Percentiles rank a stretch among this genome's conserved stretches.
phyloP scores from a whole-genome alignment of 2,113 vertebrate species.

The Thermophis baileyi region DNA sequence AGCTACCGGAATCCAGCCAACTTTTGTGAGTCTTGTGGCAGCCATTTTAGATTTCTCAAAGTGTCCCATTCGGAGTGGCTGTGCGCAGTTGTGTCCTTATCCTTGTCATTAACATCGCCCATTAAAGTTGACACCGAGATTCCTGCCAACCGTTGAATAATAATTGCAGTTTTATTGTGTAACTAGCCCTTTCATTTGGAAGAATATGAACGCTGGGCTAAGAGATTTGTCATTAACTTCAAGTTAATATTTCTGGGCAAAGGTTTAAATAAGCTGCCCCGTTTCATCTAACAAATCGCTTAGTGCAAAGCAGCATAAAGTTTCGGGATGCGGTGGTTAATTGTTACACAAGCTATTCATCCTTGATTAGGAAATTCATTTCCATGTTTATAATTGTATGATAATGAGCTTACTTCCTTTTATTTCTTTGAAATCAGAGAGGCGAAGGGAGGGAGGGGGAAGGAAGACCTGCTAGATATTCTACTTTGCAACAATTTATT shows the following conservation, averaged over 20 bases:
- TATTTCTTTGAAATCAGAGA: constrained; percentile 2
- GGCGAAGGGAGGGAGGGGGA: not conserved
- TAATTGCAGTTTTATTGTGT: not conserved
- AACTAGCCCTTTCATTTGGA: not conserved
- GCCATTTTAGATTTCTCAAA: not conserved
- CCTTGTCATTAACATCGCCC: not conserved
- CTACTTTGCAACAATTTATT: not conserved
- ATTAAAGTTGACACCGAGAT: not conserved
- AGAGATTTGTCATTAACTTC: constrained; percentile 50
- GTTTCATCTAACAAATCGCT: constrained; percentile 64
- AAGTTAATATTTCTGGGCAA: constrained; percentile 64
- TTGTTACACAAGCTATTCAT: constrained; percentile 67
- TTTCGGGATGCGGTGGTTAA: constrained; percentile 70
- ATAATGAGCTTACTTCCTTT: constrained; percentile 66
- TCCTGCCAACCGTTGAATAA: not conserved
- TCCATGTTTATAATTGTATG: constrained; percentile 62
- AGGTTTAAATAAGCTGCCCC: constrained; percentile 65
- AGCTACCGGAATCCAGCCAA: not conserved
- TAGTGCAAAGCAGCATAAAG: constrained; percentile 70
- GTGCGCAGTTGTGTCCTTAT: not conserved
- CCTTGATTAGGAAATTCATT: constrained; percentile 70
- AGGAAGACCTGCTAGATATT: not conserved
- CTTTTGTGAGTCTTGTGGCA: not conserved
- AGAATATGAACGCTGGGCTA: constrained; percentile 53
- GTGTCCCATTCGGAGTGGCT: not conserved